A percentile compares a stretch with the other conserved stretches of the same genome.
These are phyloP conservation scores for Listronotus oregonensis DNA, from an alignment of 1,140 invertebrate species.

Conservation along the genomic window DNA sequence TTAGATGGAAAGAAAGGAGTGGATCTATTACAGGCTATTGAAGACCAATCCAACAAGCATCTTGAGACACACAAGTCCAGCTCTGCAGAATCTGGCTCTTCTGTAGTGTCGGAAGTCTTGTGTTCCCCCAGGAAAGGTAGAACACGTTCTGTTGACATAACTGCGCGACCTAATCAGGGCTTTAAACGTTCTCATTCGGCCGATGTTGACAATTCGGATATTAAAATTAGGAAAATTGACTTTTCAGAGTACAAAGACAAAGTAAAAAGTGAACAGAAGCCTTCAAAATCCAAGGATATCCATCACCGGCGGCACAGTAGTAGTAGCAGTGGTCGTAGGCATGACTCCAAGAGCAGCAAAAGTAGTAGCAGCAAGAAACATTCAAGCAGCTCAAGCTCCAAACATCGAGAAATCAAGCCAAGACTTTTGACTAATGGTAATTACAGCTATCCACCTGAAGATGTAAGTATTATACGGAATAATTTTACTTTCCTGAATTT, in stretches of 20 bases:
- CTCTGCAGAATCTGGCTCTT: constrained; percentile 37
- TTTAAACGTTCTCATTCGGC: constrained; percentile 42
- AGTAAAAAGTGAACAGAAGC: constrained; percentile 31
- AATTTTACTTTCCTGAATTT: neutral
- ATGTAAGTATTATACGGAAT: constrained; percentile 49
- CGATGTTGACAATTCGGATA: constrained; percentile 33
- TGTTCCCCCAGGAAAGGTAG: constrained; percentile 46
- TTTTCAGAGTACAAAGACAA: constrained; percentile 40
- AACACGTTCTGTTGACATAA: constrained; percentile 47
- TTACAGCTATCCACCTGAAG: constrained; percentile 50
- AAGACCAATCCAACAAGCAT: constrained; percentile 49
- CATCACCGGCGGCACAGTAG: constrained; percentile 36
- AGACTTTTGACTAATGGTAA: constrained; percentile 51
- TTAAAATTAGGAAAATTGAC: constrained; percentile 43
- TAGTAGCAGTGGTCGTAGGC: constrained; percentile 25
- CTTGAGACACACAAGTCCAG: constrained; percentile 40
- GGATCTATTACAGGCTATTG: constrained; percentile 50
- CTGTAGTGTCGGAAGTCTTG: constrained; percentile 21
- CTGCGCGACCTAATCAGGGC: constrained; percentile 26
- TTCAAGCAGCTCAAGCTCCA: constrained; percentile 33
- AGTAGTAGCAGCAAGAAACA: constrained; percentile 37
- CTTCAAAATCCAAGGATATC: constrained; percentile 34
- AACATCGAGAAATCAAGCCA: constrained; percentile 38
- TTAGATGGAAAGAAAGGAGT: constrained; percentile 48
- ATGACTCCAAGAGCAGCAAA: constrained; percentile 36